A percentile compares a stretch with the other conserved stretches of the same genome.
Conservation (phyloP, 23 tunicate species). For the Styela clava region DNA sequence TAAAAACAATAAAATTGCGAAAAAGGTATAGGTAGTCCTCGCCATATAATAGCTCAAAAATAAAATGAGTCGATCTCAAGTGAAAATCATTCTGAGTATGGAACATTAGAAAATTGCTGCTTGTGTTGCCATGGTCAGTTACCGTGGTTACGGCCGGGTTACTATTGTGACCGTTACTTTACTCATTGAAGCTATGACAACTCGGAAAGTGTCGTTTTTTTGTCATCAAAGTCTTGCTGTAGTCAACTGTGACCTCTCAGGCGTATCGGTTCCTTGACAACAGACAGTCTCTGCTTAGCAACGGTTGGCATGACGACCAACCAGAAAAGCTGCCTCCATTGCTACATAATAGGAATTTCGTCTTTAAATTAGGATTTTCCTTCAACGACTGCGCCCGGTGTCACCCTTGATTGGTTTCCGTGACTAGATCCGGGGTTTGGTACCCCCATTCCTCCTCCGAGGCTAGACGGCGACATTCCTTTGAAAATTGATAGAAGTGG, state of each 20-base stretch:
- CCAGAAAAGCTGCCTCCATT: background rate
- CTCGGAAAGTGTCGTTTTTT: no score
- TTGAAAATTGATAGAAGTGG: slow-evolving; percentile 12
- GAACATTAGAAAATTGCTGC: background rate
- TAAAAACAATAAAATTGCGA: background rate
- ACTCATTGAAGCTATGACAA: no score
- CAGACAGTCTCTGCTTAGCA: background rate
- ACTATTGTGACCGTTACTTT: background rate
- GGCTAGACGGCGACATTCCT: slow-evolving; percentile 21
- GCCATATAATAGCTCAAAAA: background rate
- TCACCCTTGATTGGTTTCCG: slow-evolving; percentile 15
- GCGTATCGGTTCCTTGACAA: background rate
- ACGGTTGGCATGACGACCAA: background rate
- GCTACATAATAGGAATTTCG: background rate
- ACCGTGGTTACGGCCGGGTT: background rate
- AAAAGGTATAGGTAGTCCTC: background rate
- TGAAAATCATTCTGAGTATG: background rate
- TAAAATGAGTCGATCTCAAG: background rate
- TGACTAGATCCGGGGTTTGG: slow-evolving; percentile 9
- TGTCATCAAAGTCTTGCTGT: no score
- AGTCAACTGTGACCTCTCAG: no score
- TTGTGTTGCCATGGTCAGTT: background rate
- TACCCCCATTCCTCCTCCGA: slow-evolving; percentile 11
- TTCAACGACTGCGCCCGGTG: slow-evolving; percentile 27
- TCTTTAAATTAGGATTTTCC: slow-evolving; percentile 19